phyloP scores from a whole-genome alignment of 2,888 invertebrate species.

The Limnephilus auricula region DNA sequence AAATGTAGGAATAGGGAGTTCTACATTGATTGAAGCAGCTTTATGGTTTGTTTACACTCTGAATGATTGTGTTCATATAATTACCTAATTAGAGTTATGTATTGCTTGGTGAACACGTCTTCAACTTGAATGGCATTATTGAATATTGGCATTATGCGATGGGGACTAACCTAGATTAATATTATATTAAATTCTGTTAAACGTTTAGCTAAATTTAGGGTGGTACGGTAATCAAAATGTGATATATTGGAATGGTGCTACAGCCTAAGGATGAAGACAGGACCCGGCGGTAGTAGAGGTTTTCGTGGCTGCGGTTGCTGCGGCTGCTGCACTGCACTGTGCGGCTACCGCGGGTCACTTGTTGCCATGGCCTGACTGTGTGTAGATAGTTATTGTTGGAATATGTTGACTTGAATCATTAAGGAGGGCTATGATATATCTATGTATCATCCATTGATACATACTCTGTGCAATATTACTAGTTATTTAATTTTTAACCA shows the following conservation, averaged over 20 bases:
- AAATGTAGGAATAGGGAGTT: conserved; percentile 57
- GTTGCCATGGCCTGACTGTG: conserved; percentile 63
- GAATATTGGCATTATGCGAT: conserved; percentile 79
- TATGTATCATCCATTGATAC: conserved; percentile 72
- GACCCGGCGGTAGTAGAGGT: conserved; percentile 7
- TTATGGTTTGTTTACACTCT: conserved; percentile 65
- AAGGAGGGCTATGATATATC: conserved; percentile 75
- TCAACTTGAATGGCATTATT: conserved; percentile 69
- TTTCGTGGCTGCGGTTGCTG: neutral
- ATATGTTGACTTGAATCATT: conserved; percentile 61
- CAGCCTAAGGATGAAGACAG: conserved; percentile 61
- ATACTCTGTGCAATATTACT: conserved; percentile 81
- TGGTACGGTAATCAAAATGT: conserved; percentile 80
- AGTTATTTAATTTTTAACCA: conserved; percentile 80
- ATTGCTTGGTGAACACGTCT: conserved; percentile 70
- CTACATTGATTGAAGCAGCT: conserved; percentile 63
- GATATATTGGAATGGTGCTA: conserved; percentile 80
- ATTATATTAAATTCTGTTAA: conserved; percentile 78
- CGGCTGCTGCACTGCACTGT: neutral
- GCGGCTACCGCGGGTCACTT: conserved; percentile 19
- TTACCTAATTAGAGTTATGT: conserved; percentile 64
- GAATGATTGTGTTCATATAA: conserved; percentile 65
- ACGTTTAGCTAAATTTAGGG: conserved; percentile 79
- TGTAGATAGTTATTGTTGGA: conserved; percentile 66
- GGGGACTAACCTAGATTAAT: conserved; percentile 79